A percentile compares a stretch with the other conserved stretches of the same genome.
Conservation (phyloP, 2,888 invertebrate genomes). For the Liopterus haemorrhoidalis region DNA sequence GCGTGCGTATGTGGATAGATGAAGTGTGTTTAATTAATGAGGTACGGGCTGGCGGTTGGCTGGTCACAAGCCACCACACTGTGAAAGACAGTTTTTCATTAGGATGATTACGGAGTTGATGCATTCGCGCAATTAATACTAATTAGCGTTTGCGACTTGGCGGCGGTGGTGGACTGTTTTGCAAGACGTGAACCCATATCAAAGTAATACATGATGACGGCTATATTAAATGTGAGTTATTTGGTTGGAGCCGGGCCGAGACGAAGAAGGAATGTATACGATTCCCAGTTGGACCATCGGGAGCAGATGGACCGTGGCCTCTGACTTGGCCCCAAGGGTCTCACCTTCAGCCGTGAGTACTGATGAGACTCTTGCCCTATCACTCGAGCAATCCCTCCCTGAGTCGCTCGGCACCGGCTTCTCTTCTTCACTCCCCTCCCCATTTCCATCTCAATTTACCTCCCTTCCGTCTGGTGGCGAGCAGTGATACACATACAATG, state of each 20-base stretch:
- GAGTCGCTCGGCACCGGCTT: slow-evolving; percentile 26
- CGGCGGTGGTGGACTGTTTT: background rate
- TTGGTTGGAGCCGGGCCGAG: slow-evolving; percentile 39
- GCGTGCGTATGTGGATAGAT: too few species aligned
- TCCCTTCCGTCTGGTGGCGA: slow-evolving; percentile 28
- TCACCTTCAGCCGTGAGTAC: slow-evolving; percentile 17
- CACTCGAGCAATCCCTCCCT: slow-evolving; percentile 24
- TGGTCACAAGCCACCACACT: background rate
- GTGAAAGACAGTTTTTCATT: background rate
- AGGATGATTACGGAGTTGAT: too few species aligned
- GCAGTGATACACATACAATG: slow-evolving; percentile 21
- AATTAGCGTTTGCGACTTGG: background rate
- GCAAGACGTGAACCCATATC: slow-evolving; percentile 33
- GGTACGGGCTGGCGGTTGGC: too few species aligned
- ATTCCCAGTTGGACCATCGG: slow-evolving; percentile 43
- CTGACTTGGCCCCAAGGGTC: slow-evolving; percentile 16
- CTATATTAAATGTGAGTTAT: slow-evolving; percentile 48
- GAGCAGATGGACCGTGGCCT: slow-evolving; percentile 32
- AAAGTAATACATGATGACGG: slow-evolving; percentile 47
- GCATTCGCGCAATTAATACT: slow-evolving; percentile 1
- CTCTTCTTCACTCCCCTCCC: slow-evolving; percentile 26
- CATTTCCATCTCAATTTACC: slow-evolving; percentile 33
- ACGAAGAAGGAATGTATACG: slow-evolving; percentile 24
- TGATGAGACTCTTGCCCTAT: slow-evolving; percentile 15
- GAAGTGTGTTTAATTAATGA: too few species aligned